Evolutionary conservation across 2,797 vertebrate genomes (phyloP).

Genomic region (Spizella passerina): DNA sequence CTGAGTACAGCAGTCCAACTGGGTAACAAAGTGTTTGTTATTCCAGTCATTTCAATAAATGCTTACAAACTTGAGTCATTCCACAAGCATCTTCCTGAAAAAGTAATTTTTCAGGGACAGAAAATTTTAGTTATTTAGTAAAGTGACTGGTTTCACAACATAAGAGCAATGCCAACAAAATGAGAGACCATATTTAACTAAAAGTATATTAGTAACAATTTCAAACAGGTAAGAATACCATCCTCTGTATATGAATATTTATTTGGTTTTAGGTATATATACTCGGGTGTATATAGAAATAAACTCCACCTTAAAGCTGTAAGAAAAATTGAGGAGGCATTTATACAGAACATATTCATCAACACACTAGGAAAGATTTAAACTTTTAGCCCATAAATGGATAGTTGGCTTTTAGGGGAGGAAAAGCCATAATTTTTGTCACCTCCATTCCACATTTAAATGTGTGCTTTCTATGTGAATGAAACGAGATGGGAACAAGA

Average conservation of each 20-base stretch:
- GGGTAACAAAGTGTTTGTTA: background rate
- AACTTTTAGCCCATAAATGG: background rate
- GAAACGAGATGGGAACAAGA: background rate
- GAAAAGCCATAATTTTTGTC: background rate
- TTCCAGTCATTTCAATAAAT: background rate
- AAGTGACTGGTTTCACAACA: background rate
- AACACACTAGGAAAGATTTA: background rate
- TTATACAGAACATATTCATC: background rate
- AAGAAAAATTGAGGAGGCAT: background rate
- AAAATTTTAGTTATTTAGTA: background rate
- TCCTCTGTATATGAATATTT: background rate
- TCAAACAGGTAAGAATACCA: background rate
- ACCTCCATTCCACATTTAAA: background rate
- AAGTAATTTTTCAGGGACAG: background rate
- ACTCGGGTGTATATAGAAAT: background rate
- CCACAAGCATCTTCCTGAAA: background rate
- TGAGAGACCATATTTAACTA: background rate
- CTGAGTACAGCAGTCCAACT: background rate
- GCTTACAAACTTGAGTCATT: background rate
- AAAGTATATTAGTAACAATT: background rate
- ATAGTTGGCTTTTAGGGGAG: background rate
- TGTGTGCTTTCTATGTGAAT: background rate
- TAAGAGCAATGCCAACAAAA: background rate
- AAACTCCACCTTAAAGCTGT: background rate
- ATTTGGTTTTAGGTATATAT: background rate